These are phyloP conservation scores for Hyperoplus immaculatus DNA, from an alignment of 2,797 vertebrate genomes.

Conservation along the genomic window DNA sequence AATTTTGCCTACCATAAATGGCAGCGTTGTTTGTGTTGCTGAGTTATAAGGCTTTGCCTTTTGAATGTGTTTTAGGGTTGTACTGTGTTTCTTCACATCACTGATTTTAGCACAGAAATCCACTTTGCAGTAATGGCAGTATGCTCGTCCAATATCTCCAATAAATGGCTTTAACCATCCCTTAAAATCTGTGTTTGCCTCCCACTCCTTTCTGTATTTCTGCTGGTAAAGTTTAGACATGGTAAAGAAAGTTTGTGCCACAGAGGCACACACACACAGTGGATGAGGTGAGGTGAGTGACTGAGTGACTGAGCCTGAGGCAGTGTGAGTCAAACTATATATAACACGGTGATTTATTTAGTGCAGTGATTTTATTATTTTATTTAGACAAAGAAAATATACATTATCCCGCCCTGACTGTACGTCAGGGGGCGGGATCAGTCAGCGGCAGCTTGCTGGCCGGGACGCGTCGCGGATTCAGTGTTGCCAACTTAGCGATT, in stretches of 20 bases:
- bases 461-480: no score
- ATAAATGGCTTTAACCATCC: slow-evolving; percentile 22
- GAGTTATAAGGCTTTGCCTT: slow-evolving; percentile 23
- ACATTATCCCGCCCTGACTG: no score
- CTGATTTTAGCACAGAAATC: slow-evolving; percentile 8
- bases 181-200: slow-evolving; percentile 24
- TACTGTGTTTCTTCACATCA: slow-evolving; percentile 6
- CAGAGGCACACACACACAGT: not conserved
- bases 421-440: no score
- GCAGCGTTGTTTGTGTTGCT: slow-evolving; percentile 3
- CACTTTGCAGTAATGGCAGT: slow-evolving; percentile 15
- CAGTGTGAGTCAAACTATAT: no score
- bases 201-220: slow-evolving; percentile 26
- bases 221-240: not conserved
- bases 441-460: no score
- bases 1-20: not conserved
- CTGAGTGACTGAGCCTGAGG: no score
- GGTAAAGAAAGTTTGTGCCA: not conserved
- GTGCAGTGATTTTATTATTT: no score
- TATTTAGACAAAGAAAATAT: no score
- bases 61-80: slow-evolving; percentile 1
- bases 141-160: not conserved
- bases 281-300: no score
- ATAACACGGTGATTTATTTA: no score
- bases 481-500: no score